Percentiles rank a stretch among this genome's conserved stretches.
phyloP scores from a whole-genome alignment of 1,140 invertebrate genomes.

The Anastatus disparis region DNA sequence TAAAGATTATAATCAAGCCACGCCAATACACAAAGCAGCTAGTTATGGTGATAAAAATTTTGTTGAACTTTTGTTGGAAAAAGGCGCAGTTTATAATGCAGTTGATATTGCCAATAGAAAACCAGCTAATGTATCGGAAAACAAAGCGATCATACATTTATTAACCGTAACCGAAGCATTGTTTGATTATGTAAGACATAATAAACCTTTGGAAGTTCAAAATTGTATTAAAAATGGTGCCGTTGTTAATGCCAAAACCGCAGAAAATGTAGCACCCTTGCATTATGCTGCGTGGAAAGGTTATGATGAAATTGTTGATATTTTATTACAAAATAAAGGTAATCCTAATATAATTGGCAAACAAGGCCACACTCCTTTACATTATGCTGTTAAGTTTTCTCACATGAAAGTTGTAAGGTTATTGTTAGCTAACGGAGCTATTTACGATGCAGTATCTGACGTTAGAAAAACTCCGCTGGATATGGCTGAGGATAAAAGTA shows the following conservation, averaged over 20 bases:
- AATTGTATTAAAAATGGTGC: not conserved
- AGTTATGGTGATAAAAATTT: not conserved
- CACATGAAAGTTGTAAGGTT: slow-evolving; percentile 30
- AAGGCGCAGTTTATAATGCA: slow-evolving; percentile 8
- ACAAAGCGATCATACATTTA: not conserved
- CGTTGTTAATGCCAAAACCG: not conserved
- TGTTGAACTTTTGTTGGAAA: slow-evolving; percentile 1
- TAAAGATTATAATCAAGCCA: not conserved
- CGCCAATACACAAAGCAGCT: not conserved
- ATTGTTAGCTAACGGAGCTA: slow-evolving; percentile 25
- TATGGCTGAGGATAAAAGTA: slow-evolving; percentile 1
- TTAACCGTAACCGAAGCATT: slow-evolving; percentile 1
- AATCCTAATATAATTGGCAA: slow-evolving; percentile 37
- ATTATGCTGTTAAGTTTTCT: slow-evolving; percentile 41
- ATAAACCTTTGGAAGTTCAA: not conserved
- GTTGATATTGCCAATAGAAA: not conserved
- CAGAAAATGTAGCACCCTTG: not conserved
- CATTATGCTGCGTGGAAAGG: not conserved
- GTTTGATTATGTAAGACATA: not conserved
- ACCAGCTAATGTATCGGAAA: not conserved
- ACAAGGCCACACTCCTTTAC: slow-evolving; percentile 38
- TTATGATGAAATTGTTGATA: slow-evolving; percentile 19
- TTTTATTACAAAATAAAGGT: slow-evolving; percentile 43
- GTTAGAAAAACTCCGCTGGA: slow-evolving; percentile 22
- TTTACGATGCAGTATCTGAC: slow-evolving; percentile 16